Conservation (phyloP, 2,888 invertebrate genomes). For the Meiosimyza platycephala region DNA sequence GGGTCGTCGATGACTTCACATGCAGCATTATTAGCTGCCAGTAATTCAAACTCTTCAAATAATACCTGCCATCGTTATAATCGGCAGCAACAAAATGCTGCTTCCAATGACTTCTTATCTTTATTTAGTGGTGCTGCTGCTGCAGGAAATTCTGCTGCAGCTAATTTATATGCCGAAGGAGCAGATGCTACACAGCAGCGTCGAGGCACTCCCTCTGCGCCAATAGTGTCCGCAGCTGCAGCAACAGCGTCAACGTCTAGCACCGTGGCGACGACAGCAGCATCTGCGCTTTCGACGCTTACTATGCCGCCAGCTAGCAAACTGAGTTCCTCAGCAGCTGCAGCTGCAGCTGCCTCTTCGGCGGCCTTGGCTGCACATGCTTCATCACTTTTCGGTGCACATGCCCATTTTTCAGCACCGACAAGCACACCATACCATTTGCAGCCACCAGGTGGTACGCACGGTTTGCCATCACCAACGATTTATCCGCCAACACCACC, state of each 20-base stretch:
- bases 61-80: conserved; percentile 43
- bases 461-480: conserved; percentile 67
- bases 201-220: conserved; percentile 38
- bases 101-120: conserved; percentile 54
- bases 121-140: conserved; percentile 47
- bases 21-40: conserved; percentile 45
- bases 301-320: conserved; percentile 45
- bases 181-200: conserved; percentile 29
- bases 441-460: conserved; percentile 50
- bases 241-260: conserved; percentile 47
- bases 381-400: conserved; percentile 37
- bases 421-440: conserved; percentile 49
- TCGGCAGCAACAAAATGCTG: conserved; percentile 45
- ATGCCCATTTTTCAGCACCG: conserved; percentile 45
- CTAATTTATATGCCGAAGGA: conserved; percentile 45
- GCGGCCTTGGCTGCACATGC: conserved; percentile 46
- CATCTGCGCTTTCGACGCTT: conserved; percentile 48
- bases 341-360: conserved; percentile 46
- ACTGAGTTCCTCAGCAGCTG: conserved; percentile 44
- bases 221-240: conserved; percentile 47
- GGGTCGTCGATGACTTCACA: conserved; percentile 47
- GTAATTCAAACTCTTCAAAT: conserved; percentile 26
- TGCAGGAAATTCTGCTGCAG: conserved; percentile 39
- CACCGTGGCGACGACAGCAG: conserved; percentile 38
- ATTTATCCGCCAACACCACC: conserved; percentile 68